These are phyloP conservation scores for Aphodius sticticus DNA, from an alignment of 2,888 invertebrate genomes.

Conservation along the genomic window DNA sequence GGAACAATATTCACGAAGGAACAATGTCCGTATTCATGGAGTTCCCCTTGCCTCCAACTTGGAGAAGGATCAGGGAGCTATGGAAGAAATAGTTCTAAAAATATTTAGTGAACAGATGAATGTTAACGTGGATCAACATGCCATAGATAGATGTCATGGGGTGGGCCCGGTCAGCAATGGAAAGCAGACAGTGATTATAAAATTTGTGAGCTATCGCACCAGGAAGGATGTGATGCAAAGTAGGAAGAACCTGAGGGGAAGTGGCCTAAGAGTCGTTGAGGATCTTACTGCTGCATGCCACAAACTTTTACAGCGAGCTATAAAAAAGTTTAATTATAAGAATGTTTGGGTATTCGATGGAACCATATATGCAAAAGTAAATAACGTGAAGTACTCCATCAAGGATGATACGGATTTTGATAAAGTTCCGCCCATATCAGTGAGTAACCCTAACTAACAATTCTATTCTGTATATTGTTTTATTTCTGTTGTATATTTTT, in stretches of 20 bases:
- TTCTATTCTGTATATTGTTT: not conserved
- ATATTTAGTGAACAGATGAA: conserved; percentile 7
- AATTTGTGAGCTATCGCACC: not conserved
- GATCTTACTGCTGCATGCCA: conserved; percentile 14
- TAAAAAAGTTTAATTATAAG: not conserved
- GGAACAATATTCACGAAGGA: too few species aligned
- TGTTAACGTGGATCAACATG: not conserved
- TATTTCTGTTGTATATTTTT: too few species aligned
- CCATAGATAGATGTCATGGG: conserved; percentile 11
- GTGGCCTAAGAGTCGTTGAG: not conserved
- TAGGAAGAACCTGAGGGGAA: not conserved
- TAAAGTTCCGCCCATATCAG: not conserved
- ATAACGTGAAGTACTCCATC: not conserved
- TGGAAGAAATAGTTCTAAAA: not conserved
- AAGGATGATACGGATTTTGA: conserved; percentile 8
- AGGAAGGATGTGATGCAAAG: not conserved
- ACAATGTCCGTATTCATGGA: too few species aligned
- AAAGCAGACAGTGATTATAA: conserved; percentile 10
- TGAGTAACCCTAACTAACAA: not conserved
- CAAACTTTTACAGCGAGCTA: not conserved
- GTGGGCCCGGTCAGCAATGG: not conserved
- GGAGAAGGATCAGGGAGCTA: not conserved
- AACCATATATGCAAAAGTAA: conserved; percentile 7
- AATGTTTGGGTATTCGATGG: conserved; percentile 16
- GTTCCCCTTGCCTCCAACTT: not conserved